Conservation (phyloP, 2,888 invertebrate species). For the Coelogynopora nodosa region DNA sequence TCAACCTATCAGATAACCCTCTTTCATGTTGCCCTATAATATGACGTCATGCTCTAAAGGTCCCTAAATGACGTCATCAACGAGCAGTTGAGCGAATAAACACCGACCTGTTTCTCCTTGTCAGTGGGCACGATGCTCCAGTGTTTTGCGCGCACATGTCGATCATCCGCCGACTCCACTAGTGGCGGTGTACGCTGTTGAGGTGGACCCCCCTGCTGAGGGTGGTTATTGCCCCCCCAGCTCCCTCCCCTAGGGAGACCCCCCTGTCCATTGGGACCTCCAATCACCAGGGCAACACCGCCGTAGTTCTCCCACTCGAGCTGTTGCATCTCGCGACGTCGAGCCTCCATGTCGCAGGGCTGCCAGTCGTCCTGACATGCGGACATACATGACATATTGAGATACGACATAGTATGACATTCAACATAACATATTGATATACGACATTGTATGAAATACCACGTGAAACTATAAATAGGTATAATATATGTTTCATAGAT, state of each 20-base stretch:
- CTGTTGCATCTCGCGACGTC: conserved; percentile 36
- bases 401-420: no score
- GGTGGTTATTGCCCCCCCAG: neutral
- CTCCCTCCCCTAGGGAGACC: neutral
- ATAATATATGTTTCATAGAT: no score
- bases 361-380: conserved; percentile 20
- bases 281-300: neutral
- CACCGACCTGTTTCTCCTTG: conserved; percentile 68
- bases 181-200: conserved; percentile 64
- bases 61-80: no score
- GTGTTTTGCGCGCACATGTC: conserved; percentile 87
- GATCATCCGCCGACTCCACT: conserved; percentile 88
- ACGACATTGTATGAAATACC: no score
- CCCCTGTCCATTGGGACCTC: neutral
- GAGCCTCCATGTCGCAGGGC: conserved; percentile 27
- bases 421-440: no score
- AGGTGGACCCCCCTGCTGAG: neutral
- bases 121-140: conserved; percentile 88
- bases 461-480: no score
- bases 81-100: no score
- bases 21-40: no score
- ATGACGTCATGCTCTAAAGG: no score
- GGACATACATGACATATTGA: no score
- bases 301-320: conserved; percentile 33
- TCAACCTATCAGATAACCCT: no score